Percentiles rank a stretch among this genome's conserved stretches.
These are phyloP conservation scores for Sebastes iracundus DNA, from an alignment of 2,797 vertebrate genomes.

Conservation along the genomic window DNA sequence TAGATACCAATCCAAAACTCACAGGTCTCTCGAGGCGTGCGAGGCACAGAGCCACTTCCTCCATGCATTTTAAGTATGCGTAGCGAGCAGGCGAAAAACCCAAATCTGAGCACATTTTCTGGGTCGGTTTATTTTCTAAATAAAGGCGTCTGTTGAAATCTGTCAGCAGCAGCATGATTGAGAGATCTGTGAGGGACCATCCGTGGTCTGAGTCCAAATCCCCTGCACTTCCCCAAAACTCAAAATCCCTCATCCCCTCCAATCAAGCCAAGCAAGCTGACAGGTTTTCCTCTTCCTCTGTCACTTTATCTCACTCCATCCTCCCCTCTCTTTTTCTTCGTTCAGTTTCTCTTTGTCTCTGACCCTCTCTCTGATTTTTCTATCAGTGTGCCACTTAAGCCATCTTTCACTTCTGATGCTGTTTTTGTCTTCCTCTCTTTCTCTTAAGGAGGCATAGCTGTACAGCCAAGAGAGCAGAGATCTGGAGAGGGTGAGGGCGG, in stretches of 20 bases:
- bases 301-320: not conserved
- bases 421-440: not conserved
- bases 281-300: constrained; percentile 10
- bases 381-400: not conserved
- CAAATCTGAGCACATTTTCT: constrained; percentile 30
- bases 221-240: constrained; percentile 9
- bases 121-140: constrained; percentile 35
- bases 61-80: constrained; percentile 28
- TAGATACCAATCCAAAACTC: constrained; percentile 47
- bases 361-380: not conserved
- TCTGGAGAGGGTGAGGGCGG: constrained; percentile 3
- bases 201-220: constrained; percentile 32
- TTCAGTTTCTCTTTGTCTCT: not conserved
- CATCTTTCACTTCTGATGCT: not conserved
- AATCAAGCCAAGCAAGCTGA: constrained; percentile 20
- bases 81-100: constrained; percentile 6
- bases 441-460: not conserved
- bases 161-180: constrained; percentile 40
- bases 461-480: constrained; percentile 1
- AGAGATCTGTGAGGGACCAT: constrained; percentile 16
- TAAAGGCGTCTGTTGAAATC: constrained; percentile 21
- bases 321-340: not conserved
- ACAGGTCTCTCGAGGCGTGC: constrained; percentile 23
- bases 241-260: constrained; percentile 30
- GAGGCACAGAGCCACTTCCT: constrained; percentile 17